Conservation (phyloP, 2,113 vertebrate species). For the Brienomyrus longianalis region DNA sequence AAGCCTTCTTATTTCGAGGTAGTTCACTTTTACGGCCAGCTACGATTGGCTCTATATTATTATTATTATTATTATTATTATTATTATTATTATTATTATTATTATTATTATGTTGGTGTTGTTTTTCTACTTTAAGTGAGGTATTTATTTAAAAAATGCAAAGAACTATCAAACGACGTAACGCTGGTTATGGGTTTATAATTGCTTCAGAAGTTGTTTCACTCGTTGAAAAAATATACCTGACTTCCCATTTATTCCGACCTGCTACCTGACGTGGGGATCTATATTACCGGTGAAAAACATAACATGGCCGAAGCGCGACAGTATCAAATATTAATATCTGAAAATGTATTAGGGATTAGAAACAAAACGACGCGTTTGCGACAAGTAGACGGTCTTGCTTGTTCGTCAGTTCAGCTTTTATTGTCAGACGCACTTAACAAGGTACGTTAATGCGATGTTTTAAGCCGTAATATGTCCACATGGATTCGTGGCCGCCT, state of each 20-base stretch:
- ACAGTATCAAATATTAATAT: background rate
- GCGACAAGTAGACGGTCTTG: background rate
- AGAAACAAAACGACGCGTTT: background rate
- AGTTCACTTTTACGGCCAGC: constrained; percentile 40
- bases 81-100: background rate
- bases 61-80: background rate
- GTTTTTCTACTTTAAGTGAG: background rate
- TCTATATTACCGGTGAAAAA: background rate
- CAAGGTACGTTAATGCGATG: background rate
- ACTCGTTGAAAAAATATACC: background rate
- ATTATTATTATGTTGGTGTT: background rate
- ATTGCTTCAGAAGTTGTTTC: background rate
- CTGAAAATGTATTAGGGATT: background rate
- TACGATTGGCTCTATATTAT: background rate
- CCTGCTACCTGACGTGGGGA: background rate
- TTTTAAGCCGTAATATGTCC: background rate
- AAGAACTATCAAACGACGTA: background rate
- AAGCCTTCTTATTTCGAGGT: constrained; percentile 92
- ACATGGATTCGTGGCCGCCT: background rate
- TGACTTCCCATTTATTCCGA: background rate
- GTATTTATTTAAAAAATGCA: background rate
- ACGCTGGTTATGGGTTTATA: background rate
- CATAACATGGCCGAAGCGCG: background rate
- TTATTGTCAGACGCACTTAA: background rate
- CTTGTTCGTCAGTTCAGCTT: background rate